A percentile compares a stretch with the other conserved stretches of the same genome.
phyloP scores from a whole-genome alignment of 2,113 vertebrate genomes.

The rabbit (Oryctolagus cuniculus) region DNA sequence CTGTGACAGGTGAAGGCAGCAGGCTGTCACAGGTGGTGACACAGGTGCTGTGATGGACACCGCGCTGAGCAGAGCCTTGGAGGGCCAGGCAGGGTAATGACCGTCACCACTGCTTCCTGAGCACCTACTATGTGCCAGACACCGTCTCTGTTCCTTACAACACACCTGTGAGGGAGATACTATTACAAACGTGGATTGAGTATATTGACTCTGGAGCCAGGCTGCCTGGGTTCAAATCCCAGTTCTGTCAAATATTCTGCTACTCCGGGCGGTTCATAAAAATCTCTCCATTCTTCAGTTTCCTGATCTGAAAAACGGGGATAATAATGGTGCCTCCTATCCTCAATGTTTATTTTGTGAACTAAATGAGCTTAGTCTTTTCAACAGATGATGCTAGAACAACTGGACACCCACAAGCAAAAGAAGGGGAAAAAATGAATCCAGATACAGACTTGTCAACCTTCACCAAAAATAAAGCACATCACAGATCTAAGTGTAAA shows the following conservation, averaged over 20 bases:
- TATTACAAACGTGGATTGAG: neutral
- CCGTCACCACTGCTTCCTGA: neutral
- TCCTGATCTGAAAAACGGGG: neutral
- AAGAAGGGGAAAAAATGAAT: neutral
- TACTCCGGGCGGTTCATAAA: neutral
- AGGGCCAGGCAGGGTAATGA: neutral
- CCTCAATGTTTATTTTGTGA: slow-evolving; percentile 15
- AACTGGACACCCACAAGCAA: neutral
- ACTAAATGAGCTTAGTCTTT: neutral
- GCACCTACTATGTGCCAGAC: neutral
- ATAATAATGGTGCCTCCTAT: neutral
- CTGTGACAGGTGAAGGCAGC: neutral
- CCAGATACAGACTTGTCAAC: neutral
- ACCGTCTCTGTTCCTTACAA: neutral
- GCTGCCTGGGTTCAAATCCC: neutral
- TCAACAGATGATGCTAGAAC: too few relatives aligned
- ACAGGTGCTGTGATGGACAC: neutral
- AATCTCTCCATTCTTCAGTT: slow-evolving; percentile 8
- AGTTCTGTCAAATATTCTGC: neutral
- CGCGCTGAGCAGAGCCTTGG: neutral
- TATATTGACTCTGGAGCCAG: neutral
- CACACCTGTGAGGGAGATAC: neutral
- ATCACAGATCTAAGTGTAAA: too few relatives aligned
- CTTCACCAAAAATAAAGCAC: neutral
- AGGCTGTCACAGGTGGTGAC: neutral